phyloP scores from a whole-genome alignment of 2,888 invertebrate genomes.

The Drosophila engyochracea region DNA sequence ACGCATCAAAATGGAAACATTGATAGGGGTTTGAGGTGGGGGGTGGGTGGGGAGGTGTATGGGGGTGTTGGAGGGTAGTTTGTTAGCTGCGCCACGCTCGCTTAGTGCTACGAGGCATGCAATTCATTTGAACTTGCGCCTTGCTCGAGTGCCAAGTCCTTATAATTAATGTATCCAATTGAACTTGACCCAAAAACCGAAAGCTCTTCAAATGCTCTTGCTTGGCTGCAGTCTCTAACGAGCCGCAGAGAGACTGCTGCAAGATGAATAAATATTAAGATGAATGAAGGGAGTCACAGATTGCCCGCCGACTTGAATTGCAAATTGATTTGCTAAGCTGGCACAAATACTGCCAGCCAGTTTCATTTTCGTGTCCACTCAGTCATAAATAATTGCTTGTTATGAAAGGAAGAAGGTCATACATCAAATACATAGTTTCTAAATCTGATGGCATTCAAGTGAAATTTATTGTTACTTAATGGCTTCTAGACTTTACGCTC shows the following conservation, averaged over 20 bases:
- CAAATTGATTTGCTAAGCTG: slow-evolving; percentile 46
- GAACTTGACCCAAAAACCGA: slow-evolving; percentile 74
- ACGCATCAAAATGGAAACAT: slow-evolving; percentile 21
- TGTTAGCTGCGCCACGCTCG: slow-evolving; percentile 41
- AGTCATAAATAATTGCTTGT: slow-evolving; percentile 28
- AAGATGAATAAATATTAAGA: slow-evolving; percentile 14
- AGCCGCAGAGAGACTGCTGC: slow-evolving; percentile 11
- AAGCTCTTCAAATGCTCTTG: slow-evolving; percentile 15
- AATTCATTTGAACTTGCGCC: slow-evolving; percentile 65
- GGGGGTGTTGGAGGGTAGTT: neutral
- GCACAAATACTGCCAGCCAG: neutral
- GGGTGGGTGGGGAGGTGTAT: neutral
- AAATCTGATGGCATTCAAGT: neutral
- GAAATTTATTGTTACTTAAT: neutral
- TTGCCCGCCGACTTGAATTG: slow-evolving; percentile 24
- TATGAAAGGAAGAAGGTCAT: slow-evolving; percentile 14
- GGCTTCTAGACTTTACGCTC: neutral
- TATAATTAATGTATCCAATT: slow-evolving; percentile 74
- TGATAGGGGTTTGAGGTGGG: neutral
- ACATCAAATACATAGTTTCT: slow-evolving; percentile 15
- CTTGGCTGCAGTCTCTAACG: slow-evolving; percentile 43
- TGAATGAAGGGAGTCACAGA: slow-evolving; percentile 7
- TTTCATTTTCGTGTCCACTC: slow-evolving; percentile 10
- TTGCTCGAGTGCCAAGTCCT: slow-evolving; percentile 68
- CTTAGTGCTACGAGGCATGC: slow-evolving; percentile 52